A percentile compares a stretch with the other conserved stretches of the same genome.
These are phyloP conservation scores for Rhombomys opimus DNA, from an alignment of 2,113 vertebrate species.

Conservation along the genomic window DNA sequence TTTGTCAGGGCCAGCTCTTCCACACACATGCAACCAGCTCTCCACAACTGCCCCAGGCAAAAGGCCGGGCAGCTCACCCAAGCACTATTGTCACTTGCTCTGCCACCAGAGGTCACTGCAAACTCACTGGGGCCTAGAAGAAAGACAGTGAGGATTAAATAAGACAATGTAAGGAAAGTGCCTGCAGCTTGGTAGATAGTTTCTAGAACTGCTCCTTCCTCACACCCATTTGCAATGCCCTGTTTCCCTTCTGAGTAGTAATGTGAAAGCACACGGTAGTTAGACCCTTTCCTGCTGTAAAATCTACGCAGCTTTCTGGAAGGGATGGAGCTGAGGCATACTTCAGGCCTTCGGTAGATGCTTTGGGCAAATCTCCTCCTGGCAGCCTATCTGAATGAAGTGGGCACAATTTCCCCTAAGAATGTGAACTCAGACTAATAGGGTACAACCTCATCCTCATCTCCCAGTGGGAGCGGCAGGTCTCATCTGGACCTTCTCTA, in stretches of 20 bases:
- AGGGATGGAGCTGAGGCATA: accelerated
- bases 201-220: not conserved
- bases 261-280: too few relatives aligned
- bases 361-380: not conserved
- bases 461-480: not conserved
- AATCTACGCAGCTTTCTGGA: not conserved
- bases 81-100: too few relatives aligned
- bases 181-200: not conserved
- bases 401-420: too few relatives aligned
- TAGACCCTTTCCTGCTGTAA: not conserved
- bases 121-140: not conserved
- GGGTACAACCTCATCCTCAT: not conserved
- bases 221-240: not conserved
- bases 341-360: not conserved
- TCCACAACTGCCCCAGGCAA: not conserved
- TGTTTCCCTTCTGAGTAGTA: not conserved
- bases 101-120: not conserved
- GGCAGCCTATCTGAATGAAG: accelerated
- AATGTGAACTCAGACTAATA: not conserved
- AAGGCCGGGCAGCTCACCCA: not conserved
- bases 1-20: not conserved
- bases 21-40: too few relatives aligned
- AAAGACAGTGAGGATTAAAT: accelerated
- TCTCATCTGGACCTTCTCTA: not conserved
- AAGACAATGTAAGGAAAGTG: not conserved